Evolutionary conservation across 2,888 invertebrate genomes (phyloP), one percentile per base, ranked within the genome.

Genomic region (Physocephala rufipes): DNA sequence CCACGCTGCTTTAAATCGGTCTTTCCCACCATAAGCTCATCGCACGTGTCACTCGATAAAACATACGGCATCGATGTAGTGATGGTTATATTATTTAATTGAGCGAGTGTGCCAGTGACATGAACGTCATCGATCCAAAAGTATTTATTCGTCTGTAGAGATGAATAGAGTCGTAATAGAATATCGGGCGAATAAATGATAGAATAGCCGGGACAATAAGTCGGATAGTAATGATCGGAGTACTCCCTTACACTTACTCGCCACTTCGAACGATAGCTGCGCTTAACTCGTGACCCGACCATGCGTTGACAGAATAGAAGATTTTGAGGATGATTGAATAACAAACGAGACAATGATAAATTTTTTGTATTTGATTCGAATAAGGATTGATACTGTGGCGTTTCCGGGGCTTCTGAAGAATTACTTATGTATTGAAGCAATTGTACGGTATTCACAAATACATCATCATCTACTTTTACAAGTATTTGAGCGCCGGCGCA

Each of bases 121-220:
- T 92, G 92, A 53, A 92, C 92, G 82, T 94, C 94, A 81, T 94
- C 94, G 65, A 94, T 91, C 94, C 94, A 94, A 86, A 94, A 93
- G 81, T 91, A 93, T 1, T 89, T 89, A 3, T 88, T 85, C 13
- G 84, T 86, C 78, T 91, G 90, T 0, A 91, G 91, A 62, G 88
- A 88, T 67, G 86, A 86, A 67, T 90, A 89, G 16, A 91, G 84
- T 28, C 87, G 85, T 71, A 86, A 87, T 24, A 89, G 88, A 45
- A 89, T 89, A 80, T 91, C 91, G 51, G 88, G 87, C 0, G 91
- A 91, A 79, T 91, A 91, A 9, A 92, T 84, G 72, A 92, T 89
- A 0, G 89, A 90, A 88, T 89, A 90, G 36, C 94, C 94, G 36
- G 91, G 89, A 84, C 94, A 94, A 80, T 93, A 93, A 1, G 89